These are phyloP conservation scores for Isaurus tuberculatus DNA, from an alignment of 92 coral and sea anemone species.

Conservation along the genomic window DNA sequence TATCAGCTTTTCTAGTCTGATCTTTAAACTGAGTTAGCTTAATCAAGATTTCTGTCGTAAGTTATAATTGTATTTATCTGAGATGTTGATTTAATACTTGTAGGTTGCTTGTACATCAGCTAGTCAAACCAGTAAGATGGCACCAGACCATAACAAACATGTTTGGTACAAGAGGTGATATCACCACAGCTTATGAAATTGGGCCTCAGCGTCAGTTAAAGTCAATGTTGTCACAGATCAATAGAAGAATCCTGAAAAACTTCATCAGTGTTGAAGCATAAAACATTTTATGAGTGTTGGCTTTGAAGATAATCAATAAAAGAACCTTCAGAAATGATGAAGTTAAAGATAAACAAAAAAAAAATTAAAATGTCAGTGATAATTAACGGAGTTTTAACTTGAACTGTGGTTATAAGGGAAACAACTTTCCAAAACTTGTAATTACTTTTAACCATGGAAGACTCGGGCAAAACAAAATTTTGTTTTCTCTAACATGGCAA, in stretches of 20 bases:
- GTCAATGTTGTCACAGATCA: slow-evolving; percentile 77
- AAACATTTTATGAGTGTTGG: background rate
- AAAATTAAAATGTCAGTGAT: too few relatives aligned
- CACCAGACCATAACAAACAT: slow-evolving; percentile 61
- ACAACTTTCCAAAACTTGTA: too few relatives aligned
- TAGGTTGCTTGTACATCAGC: slow-evolving; percentile 86
- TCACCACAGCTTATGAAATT: slow-evolving; percentile 66
- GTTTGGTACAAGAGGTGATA: slow-evolving; percentile 41
- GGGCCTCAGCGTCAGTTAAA: slow-evolving; percentile 94
- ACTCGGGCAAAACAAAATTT: too few relatives aligned
- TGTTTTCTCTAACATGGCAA: too few relatives aligned
- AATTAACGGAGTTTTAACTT: too few relatives aligned
- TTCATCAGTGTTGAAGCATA: slow-evolving; percentile 67
- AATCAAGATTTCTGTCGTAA: too few relatives aligned
- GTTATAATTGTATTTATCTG: too few relatives aligned
- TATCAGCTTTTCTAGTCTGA: too few relatives aligned
- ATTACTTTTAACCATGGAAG: too few relatives aligned
- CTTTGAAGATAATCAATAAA: background rate
- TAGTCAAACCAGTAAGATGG: slow-evolving; percentile 95
- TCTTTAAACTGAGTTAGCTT: too few relatives aligned
- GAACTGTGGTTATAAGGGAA: too few relatives aligned
- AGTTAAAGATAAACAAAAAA: too few relatives aligned
- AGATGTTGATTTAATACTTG: background rate
- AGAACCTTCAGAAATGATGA: background rate
- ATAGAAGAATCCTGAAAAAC: slow-evolving; percentile 61